Conservation (phyloP, 2,113 vertebrate genomes). For the Odocoileus virginianus region DNA sequence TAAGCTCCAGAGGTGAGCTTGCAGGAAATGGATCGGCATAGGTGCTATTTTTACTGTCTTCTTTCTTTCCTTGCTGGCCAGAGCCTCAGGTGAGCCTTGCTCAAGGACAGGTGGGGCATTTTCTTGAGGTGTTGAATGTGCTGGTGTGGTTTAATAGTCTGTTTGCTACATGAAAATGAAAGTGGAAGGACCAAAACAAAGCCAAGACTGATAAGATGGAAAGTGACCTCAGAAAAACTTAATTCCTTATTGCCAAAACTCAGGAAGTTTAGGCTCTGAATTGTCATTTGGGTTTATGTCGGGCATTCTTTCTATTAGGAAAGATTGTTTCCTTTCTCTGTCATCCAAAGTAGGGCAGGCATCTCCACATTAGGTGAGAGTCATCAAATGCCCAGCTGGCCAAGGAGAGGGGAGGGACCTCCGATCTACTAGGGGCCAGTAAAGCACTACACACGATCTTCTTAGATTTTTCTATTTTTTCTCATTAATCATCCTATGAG, state of each 20-base stretch:
- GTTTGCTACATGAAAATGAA: conserved; percentile 14
- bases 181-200: neutral
- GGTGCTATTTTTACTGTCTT: conserved; percentile 70
- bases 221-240: neutral
- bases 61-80: conserved; percentile 50
- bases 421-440: neutral
- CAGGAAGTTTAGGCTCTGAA: neutral
- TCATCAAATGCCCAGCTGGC: neutral
- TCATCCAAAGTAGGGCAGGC: neutral
- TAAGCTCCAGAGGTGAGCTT: conserved; percentile 47
- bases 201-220: neutral
- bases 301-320: neutral
- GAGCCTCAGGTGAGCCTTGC: conserved; percentile 58
- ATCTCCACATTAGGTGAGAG: neutral
- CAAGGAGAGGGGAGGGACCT: neutral
- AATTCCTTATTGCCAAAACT: neutral
- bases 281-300: neutral
- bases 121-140: neutral
- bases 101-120: conserved; percentile 32
- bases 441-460: neutral
- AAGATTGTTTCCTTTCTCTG: neutral
- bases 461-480: neutral
- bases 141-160: neutral
- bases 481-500: neutral
- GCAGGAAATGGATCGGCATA: conserved; percentile 63